phyloP scores from a whole-genome alignment of 2,113 vertebrate species.

The Synodontis membranacea region DNA sequence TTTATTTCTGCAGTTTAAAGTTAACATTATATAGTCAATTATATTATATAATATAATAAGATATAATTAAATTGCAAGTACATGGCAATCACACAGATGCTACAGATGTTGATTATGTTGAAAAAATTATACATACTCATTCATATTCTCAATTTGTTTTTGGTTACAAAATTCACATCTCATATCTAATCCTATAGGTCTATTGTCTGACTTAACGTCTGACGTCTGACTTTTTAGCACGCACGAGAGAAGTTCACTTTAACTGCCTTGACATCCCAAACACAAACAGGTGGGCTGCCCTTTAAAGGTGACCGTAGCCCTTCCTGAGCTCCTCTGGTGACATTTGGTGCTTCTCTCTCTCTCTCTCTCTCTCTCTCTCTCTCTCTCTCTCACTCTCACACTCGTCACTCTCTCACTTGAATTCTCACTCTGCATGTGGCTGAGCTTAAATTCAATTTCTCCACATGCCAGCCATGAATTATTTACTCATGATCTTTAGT shows the following conservation, averaged over 20 bases:
- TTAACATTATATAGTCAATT: background rate
- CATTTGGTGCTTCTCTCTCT: conserved; percentile 31
- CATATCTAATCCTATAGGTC: background rate
- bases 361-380: background rate
- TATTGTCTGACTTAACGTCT: conserved; percentile 2
- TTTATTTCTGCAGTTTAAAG: background rate
- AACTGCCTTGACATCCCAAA: background rate
- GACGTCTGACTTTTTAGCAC: background rate
- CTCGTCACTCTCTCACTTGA: background rate
- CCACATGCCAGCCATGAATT: conserved; percentile 68
- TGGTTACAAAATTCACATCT: background rate
- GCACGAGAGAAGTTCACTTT: background rate
- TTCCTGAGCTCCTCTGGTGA: conserved; percentile 35
- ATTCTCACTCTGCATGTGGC: conserved; percentile 12
- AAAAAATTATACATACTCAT: background rate
- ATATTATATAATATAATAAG: no score
- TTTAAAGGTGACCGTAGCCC: conserved; percentile 32
- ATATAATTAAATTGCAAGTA: background rate
- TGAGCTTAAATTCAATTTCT: conserved; percentile 51
- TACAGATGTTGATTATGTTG: background rate
- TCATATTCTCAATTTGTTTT: background rate
- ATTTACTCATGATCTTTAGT: conserved; percentile 75
- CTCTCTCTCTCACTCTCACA: background rate
- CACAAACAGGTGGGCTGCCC: conserved; percentile 7
- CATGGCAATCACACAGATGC: background rate